These are phyloP conservation scores for Drosophila helvetica DNA, from an alignment of 2,888 invertebrate genomes.

Conservation along the genomic window DNA sequence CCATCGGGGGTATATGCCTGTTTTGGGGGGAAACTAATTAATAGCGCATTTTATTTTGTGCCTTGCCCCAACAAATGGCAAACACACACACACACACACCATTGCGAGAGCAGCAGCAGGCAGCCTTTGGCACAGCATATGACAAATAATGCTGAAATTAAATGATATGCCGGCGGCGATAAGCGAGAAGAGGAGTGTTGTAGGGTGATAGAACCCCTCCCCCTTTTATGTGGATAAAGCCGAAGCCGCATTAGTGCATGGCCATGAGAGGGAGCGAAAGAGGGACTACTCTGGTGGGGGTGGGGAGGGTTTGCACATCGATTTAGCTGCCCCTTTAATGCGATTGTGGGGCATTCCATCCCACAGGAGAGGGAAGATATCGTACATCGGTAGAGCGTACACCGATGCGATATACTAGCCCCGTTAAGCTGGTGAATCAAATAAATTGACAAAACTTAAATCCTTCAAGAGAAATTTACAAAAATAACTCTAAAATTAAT, in stretches of 20 bases:
- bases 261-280: constrained; percentile 14
- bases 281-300: not conserved
- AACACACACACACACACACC: constrained; percentile 20
- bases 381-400: constrained; percentile 1
- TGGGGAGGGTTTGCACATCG: constrained; percentile 23
- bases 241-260: constrained; percentile 70
- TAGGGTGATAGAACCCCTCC: constrained; percentile 33
- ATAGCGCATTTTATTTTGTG: constrained; percentile 76
- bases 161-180: constrained; percentile 74
- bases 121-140: constrained; percentile 35
- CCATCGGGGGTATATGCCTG: constrained; percentile 4
- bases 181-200: constrained; percentile 46
- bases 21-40: constrained; percentile 74
- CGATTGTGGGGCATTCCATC: constrained; percentile 18
- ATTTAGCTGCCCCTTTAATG: constrained; percentile 40
- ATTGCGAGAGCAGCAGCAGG: not conserved
- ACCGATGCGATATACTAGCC: constrained; percentile 11
- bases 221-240: constrained; percentile 36
- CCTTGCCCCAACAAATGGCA: constrained; percentile 29
- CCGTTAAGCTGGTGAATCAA: constrained; percentile 30
- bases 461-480: too few relatives aligned
- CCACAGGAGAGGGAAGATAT: constrained; percentile 2
- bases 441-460: constrained; percentile 22
- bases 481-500: too few relatives aligned
- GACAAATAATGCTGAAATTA: constrained; percentile 80